Percentiles rank a stretch among this genome's conserved stretches.
Conservation (phyloP, 2,113 vertebrate species). For the Mormoops blainvillei region DNA sequence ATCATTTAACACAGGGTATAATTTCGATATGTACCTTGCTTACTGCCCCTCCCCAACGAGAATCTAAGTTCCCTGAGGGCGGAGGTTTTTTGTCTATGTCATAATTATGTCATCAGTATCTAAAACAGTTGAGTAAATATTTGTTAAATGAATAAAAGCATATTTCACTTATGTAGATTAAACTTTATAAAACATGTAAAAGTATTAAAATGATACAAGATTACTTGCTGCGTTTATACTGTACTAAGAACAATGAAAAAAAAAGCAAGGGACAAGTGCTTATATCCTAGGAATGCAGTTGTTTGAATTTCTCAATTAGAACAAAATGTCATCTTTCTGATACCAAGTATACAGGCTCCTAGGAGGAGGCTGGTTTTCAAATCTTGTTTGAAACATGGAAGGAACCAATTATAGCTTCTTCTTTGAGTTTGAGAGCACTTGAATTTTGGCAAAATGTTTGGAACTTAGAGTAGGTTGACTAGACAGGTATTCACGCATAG, state of each 20-base stretch:
- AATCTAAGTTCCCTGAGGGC: neutral
- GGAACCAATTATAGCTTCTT: neutral
- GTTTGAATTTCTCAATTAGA: slow-evolving; percentile 5
- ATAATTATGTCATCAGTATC: neutral
- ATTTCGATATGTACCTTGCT: neutral
- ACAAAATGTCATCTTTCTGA: neutral
- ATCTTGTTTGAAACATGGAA: neutral
- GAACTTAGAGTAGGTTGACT: neutral
- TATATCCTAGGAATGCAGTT: slow-evolving; percentile 12
- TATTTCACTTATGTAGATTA: neutral
- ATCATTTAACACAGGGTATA: neutral
- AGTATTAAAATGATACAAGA: neutral
- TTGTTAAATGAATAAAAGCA: slow-evolving; percentile 22
- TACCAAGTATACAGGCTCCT: neutral
- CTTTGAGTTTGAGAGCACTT: neutral
- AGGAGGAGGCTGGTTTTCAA: neutral
- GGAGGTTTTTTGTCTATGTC: neutral
- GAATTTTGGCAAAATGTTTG: neutral
- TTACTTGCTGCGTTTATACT: neutral
- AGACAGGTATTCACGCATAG: neutral
- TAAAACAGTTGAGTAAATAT: neutral
- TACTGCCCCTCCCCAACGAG: neutral
- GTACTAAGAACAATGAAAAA: neutral
- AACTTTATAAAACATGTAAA: neutral
- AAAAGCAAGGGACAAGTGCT: neutral